Evolutionary conservation across 2,888 invertebrate species (phyloP).

Genomic region (Dryadula phaetusa): DNA sequence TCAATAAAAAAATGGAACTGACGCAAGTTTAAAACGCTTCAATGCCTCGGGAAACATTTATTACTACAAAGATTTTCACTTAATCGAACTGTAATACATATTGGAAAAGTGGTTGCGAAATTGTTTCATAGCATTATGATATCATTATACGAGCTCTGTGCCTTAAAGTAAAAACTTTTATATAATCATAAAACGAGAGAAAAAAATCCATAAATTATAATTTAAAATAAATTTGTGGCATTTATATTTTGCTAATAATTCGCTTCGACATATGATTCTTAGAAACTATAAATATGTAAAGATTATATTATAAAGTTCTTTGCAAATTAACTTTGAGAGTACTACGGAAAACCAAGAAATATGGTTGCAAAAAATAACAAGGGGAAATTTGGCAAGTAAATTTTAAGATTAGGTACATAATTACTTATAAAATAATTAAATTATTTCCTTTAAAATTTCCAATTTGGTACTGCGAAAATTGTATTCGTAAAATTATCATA

Average conservation of each 20-base stretch:
- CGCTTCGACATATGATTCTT: too few species aligned
- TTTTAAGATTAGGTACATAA: too few species aligned
- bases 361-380: too few species aligned
- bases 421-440: too few species aligned
- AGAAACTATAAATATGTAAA: too few species aligned
- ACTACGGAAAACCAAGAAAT: too few species aligned
- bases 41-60: conserved; percentile 17
- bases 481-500: conserved; percentile 12
- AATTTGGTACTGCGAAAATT: not conserved
- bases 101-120: conserved; percentile 4
- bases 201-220: not conserved
- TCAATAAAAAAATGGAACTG: conserved; percentile 12
- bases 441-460: too few species aligned
- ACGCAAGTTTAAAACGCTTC: conserved; percentile 20
- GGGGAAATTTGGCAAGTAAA: too few species aligned
- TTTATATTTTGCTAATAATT: too few species aligned
- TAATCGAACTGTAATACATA: conserved; percentile 4
- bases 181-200: not conserved
- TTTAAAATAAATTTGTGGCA: not conserved
- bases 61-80: conserved; percentile 25
- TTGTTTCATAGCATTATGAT: not conserved
- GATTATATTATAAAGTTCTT: too few species aligned
- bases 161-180: not conserved
- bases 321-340: too few species aligned
- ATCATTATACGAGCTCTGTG: not conserved